Conservation (phyloP, 2,797 vertebrate species). For the Pangasius larnaudii region DNA sequence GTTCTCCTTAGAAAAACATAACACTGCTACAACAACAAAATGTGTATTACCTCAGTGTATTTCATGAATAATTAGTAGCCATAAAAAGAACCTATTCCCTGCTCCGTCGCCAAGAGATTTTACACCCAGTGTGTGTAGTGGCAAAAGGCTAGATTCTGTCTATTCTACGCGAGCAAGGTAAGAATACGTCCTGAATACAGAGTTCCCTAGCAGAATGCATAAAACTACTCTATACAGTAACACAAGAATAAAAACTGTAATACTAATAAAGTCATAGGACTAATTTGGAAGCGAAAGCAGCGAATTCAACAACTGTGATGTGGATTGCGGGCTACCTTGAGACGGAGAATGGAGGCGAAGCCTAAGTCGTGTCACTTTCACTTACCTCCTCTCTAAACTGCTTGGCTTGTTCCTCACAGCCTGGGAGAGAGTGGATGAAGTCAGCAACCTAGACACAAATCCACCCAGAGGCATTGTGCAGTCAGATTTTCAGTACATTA, state of each 20-base stretch:
- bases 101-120: constrained; percentile 30
- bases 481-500: constrained; percentile 14
- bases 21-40: not conserved
- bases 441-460: constrained; percentile 80
- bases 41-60: not conserved
- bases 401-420: constrained; percentile 86
- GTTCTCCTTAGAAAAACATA: not conserved
- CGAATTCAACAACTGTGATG: not conserved
- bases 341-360: not conserved
- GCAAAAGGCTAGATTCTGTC: constrained; percentile 34
- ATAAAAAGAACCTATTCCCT: constrained; percentile 22
- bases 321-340: not conserved
- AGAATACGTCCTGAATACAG: constrained; percentile 13
- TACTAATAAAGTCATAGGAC: not conserved
- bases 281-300: not conserved
- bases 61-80: constrained; percentile 11
- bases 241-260: not conserved
- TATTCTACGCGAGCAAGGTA: constrained; percentile 18
- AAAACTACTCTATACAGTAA: not conserved
- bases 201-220: not conserved
- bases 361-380: constrained; percentile 2
- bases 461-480: constrained; percentile 29
- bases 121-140: constrained; percentile 27
- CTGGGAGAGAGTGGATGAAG: constrained; percentile 88
- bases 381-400: constrained; percentile 90